Evolutionary conservation across 2,113 vertebrate species (phyloP).

Genomic region (Albula goreensis): DNA sequence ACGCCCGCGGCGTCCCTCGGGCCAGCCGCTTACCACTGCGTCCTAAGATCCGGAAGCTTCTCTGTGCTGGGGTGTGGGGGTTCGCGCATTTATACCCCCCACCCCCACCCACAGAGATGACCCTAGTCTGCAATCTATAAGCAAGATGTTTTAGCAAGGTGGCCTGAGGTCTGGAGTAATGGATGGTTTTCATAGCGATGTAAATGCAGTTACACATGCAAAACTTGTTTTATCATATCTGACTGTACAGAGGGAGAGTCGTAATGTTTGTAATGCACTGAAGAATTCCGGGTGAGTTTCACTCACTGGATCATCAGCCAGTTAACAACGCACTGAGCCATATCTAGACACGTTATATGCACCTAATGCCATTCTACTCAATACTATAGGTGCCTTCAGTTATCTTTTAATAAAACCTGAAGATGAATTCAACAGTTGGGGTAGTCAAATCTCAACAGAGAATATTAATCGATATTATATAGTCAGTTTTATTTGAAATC

Average conservation of each 20-base stretch:
- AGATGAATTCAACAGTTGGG: neutral
- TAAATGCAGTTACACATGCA: neutral
- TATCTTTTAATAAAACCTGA: neutral
- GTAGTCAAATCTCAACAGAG: too few relatives aligned
- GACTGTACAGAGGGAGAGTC: neutral
- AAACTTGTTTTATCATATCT: neutral
- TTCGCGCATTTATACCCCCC: neutral
- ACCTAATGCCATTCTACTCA: neutral
- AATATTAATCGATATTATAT: too few relatives aligned
- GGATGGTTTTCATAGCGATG: neutral
- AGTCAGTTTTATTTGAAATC: too few relatives aligned
- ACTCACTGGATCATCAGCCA: neutral
- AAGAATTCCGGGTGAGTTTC: neutral
- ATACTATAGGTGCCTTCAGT: neutral
- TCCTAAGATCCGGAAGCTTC: neutral
- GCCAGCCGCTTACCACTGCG: constrained; percentile 12
- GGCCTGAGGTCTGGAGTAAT: neutral
- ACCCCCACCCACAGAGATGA: neutral
- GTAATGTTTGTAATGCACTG: neutral
- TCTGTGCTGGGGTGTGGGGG: neutral
- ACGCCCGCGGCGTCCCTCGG: constrained; percentile 41
- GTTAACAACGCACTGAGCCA: neutral
- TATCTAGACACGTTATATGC: neutral
- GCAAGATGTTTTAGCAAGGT: neutral
- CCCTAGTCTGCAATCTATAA: neutral